These are phyloP conservation scores for Drosophila pseudotalamancana DNA, from an alignment of 2,888 invertebrate genomes.

Conservation along the genomic window DNA sequence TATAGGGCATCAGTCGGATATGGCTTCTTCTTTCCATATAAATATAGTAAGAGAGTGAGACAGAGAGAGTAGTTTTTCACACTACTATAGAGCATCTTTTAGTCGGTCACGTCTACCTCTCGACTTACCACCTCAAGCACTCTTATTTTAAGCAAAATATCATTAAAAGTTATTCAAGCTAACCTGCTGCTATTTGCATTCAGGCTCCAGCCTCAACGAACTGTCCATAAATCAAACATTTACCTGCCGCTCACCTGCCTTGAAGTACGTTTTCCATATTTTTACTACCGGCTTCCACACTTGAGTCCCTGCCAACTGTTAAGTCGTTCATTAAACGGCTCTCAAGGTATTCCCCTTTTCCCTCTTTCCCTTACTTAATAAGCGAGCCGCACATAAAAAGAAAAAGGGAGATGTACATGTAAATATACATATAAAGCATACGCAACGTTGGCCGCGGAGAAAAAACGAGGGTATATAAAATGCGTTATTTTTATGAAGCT, in stretches of 20 bases:
- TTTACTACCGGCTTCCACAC: not conserved
- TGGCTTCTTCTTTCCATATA: no score
- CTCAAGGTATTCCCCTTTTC: conserved; percentile 29
- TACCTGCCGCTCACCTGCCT: not conserved
- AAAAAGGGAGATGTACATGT: conserved; percentile 31
- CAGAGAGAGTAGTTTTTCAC: no score
- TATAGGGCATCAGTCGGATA: no score
- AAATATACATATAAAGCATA: conserved; percentile 56
- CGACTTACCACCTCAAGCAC: no score
- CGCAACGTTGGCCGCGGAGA: conserved; percentile 36
- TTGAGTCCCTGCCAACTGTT: conserved; percentile 19
- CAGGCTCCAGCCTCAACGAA: not conserved
- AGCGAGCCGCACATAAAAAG: conserved; percentile 39
- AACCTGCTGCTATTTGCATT: not conserved
- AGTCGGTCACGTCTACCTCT: no score
- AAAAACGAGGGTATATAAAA: conserved; percentile 13
- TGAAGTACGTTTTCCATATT: no score
- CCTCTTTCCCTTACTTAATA: conserved; percentile 42
- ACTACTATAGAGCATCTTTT: no score
- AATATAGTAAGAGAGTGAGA: no score
- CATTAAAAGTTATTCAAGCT: not conserved
- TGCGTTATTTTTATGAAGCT: conserved; percentile 46
- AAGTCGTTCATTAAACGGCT: conserved; percentile 57
- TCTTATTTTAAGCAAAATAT: no score
- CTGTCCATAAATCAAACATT: conserved; percentile 3